Evolutionary conservation across 1,140 invertebrate genomes (phyloP).

Genomic region (Drosophila kurseongensis): DNA sequence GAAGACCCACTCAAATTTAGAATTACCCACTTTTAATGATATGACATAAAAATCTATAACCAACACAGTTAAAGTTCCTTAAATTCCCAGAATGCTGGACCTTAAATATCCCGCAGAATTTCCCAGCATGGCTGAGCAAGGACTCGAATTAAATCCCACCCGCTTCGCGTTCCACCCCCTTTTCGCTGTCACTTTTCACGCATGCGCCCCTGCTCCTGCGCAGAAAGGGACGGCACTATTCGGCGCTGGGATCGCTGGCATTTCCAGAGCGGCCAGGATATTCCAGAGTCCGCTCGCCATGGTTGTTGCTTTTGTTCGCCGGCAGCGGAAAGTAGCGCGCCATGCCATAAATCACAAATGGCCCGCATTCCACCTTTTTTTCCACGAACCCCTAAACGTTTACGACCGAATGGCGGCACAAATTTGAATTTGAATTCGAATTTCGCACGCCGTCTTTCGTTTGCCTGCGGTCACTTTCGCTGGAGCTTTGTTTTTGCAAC

Average conservation of each 20-base stretch:
- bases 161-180: conserved; percentile 36
- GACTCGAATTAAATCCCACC: conserved; percentile 8
- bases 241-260: conserved; percentile 64
- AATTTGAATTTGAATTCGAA: conserved; percentile 54
- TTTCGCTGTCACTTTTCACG: conserved; percentile 46
- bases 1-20: too few species aligned
- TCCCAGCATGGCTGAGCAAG: conserved; percentile 42
- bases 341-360: conserved; percentile 74
- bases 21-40: neutral
- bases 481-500: conserved; percentile 25
- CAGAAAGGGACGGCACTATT: conserved; percentile 34
- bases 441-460: conserved; percentile 48
- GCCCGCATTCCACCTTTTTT: conserved; percentile 25
- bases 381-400: conserved; percentile 74
- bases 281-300: conserved; percentile 60
- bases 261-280: conserved; percentile 58
- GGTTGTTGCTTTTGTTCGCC: conserved; percentile 11
- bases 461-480: conserved; percentile 19
- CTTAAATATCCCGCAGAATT: conserved; percentile 28
- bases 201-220: conserved; percentile 56
- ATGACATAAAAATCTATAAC: neutral
- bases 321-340: conserved; percentile 41
- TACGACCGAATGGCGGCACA: conserved; percentile 68
- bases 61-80: neutral
- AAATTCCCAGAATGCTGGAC: conserved; percentile 10